These are phyloP conservation scores for Microchrysa polita DNA, from an alignment of 2,888 invertebrate species.

Conservation along the genomic window DNA sequence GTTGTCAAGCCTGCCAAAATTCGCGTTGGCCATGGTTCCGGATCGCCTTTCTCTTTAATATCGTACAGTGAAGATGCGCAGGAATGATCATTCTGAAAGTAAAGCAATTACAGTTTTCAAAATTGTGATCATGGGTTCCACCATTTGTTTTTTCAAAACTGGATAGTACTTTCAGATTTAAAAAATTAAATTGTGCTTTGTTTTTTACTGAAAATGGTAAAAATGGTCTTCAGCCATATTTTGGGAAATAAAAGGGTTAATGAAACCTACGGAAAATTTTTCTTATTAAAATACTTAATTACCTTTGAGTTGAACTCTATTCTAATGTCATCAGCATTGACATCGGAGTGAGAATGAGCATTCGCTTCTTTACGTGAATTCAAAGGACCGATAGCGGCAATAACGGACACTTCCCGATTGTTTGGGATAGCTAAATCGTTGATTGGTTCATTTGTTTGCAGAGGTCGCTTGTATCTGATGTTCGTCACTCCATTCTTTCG, in stretches of 20 bases:
- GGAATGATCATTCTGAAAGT: slow-evolving; percentile 73
- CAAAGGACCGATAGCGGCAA: slow-evolving; percentile 88
- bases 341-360: slow-evolving; percentile 73
- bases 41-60: slow-evolving; percentile 69
- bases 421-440: slow-evolving; percentile 77
- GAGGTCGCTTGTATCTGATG: slow-evolving; percentile 80
- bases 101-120: no score
- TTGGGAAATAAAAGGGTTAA: no score
- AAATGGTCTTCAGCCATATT: no score
- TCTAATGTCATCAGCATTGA: slow-evolving; percentile 71
- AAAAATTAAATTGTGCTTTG: no score
- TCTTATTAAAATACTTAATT: no score
- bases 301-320: slow-evolving; percentile 80
- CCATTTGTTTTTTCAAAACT: no score
- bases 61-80: slow-evolving; percentile 76
- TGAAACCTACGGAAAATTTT: no score
- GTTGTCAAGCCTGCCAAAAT: slow-evolving; percentile 71
- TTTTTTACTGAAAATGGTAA: no score
- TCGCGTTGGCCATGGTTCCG: slow-evolving; percentile 76
- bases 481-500: slow-evolving; percentile 82
- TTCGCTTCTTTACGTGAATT: slow-evolving; percentile 84
- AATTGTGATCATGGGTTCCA: no score
- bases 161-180: no score
- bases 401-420: slow-evolving; percentile 78
- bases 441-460: slow-evolving; percentile 78